Base-by-base conservation (phyloP, 2,113 vertebrate genomes). In the Myiagra hebetior region DNA sequence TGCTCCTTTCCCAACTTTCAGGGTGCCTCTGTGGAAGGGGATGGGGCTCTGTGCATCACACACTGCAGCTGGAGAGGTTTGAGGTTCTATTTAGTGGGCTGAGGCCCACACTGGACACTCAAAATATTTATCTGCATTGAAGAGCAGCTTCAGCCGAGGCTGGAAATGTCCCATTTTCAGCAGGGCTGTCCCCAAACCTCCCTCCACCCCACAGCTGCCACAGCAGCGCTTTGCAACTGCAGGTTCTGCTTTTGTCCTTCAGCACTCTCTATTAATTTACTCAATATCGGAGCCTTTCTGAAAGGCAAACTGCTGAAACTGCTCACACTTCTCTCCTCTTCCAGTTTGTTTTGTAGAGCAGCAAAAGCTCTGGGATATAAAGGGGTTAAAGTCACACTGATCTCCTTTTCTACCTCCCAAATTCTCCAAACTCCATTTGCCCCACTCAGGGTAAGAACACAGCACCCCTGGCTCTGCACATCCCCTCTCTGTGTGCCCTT, bases 81-180 rank as follows among this genome's bases (percentile, higher is more conserved):
- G 13, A 3, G 21, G 0, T 7, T 12, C 1, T 0, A 0, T 55
- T 17, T 2, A 0, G 4, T 6, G 78, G 41, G 21, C 39, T 75
- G 33, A 52, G 53, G 13, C 21, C 23, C 60, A 14, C 60, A 0
- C 35, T 49, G 59, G 50, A 12, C 47, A 1, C 62, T 1, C 30
- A 1, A 17, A 4, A 30, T 8, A 33, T 6, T 8, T 6, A 10
- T 60, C 46, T 53, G 72, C 3, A 0, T 1, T 1, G 7, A 62
- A 16, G 15, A 10, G 1, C 59, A 23, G 46, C 67, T 56, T 17
- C 49, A 44, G 2, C 57, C 2, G 1, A 37, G 33, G 27, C 70
- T 60, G 52, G n/a, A 30, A 73, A 39, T 1, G 6, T 11, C 57
- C 24, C 23, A 5, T 47, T 79, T 56, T 4, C 55, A 28, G 27